phyloP scores from a whole-genome alignment of 23 tunicate species.

The Pegea sp. region DNA sequence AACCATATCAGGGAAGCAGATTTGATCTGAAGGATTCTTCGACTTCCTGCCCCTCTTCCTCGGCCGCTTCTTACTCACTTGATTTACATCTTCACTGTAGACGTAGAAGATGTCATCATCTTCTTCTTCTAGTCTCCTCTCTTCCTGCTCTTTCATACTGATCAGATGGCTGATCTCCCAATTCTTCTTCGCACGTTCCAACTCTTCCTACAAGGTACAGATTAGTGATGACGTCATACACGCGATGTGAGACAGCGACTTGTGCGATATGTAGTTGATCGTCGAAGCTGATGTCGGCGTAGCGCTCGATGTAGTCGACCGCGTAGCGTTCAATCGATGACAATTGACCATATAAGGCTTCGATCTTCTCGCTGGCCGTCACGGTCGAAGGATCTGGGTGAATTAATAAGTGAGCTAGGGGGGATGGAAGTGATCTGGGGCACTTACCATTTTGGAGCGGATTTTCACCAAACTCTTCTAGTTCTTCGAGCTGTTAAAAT shows the following conservation, averaged over 20 bases:
- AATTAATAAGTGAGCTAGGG: too few species aligned
- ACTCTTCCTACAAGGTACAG: constrained; percentile 52
- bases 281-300: constrained; percentile 33
- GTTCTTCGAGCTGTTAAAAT: constrained; percentile 42
- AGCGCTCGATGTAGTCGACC: constrained; percentile 27
- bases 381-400: neutral
- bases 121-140: constrained; percentile 54
- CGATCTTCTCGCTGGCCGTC: too few species aligned
- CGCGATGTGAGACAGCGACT: constrained; percentile 10
- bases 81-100: constrained; percentile 36
- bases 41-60: neutral
- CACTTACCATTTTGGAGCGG: too few species aligned
- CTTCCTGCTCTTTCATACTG: constrained; percentile 80
- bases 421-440: too few species aligned
- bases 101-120: constrained; percentile 91
- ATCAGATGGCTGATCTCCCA: constrained; percentile 76
- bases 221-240: too few species aligned
- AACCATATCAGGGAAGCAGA: constrained; percentile 39
- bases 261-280: constrained; percentile 51
- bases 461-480: constrained; percentile 65
- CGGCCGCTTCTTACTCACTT: constrained; percentile 47
- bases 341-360: constrained; percentile 43
- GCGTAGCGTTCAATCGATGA: constrained; percentile 68
- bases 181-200: constrained; percentile 60
- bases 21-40: neutral